Percentiles rank a stretch among this genome's conserved stretches.
These are phyloP conservation scores for Catocala sponsa DNA, from an alignment of 2,888 invertebrate genomes.

Conservation along the genomic window DNA sequence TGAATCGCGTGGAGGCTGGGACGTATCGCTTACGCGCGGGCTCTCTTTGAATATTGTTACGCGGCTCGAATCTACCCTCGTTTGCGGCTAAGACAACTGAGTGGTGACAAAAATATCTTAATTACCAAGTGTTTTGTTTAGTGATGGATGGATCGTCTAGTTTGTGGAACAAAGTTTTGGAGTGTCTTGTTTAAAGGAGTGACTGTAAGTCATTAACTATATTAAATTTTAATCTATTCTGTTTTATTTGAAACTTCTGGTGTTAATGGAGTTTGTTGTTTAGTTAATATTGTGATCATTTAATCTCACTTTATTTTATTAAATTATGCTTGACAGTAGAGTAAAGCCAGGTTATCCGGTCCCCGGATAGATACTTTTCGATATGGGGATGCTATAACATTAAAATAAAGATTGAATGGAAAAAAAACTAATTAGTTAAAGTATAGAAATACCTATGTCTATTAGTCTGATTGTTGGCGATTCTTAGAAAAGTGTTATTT, in stretches of 20 bases:
- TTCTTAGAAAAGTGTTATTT: no score
- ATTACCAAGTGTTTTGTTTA: constrained; percentile 55
- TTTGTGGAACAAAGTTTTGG: constrained; percentile 57
- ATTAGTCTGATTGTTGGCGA: no score
- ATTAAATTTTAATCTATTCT: constrained; percentile 35
- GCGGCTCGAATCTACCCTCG: constrained; percentile 54
- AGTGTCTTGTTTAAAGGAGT: constrained; percentile 42
- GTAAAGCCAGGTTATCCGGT: neutral
- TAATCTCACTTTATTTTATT: neutral
- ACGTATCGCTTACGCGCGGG: constrained; percentile 65
- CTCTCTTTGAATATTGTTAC: constrained; percentile 62
- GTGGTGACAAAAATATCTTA: constrained; percentile 57
- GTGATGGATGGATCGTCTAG: constrained; percentile 58
- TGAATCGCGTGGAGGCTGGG: constrained; percentile 72
- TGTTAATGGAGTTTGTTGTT: constrained; percentile 25
- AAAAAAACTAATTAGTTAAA: no score
- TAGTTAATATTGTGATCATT: neutral
- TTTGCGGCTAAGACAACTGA: constrained; percentile 32
- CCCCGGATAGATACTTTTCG: no score
- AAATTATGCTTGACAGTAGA: neutral
- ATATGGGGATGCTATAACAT: no score
- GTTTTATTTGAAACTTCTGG: constrained; percentile 32
- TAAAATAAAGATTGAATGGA: no score
- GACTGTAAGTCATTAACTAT: constrained; percentile 58
- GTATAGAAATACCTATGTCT: no score